Evolutionary conservation across 1,140 invertebrate species (phyloP), one percentile per base, ranked within the genome.

Genomic region (Leptinotarsa defecta): DNA sequence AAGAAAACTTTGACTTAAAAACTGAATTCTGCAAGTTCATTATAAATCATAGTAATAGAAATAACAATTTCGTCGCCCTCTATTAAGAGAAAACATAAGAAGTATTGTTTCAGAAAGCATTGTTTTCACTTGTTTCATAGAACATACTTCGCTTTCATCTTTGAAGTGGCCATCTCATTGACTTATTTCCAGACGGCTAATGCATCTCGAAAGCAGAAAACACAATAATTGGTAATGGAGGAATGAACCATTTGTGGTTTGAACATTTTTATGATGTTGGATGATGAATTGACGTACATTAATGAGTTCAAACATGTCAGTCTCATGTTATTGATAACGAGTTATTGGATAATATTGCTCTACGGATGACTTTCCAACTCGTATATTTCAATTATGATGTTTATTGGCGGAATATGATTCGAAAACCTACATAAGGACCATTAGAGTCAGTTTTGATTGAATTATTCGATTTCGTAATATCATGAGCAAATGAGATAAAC

Each of bases 291-390:
- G 52, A 57, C 17, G 52, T 3, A 57, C n/a, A n/a, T 19, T 17
- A 57, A 57, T 57, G 52, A 57, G n/a, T 57, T 57, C n/a, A 57
- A 57, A 57, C 52, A n/a, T 57, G 52, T 57, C 52, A 57, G 52
- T 57, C n/a, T n/a, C 6, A 19, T 3, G 15, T 57, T 15, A 57
- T 57, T 57, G 52, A 57, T 57, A 57, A n/a, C 52, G 0, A n/a
- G 52, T 57, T 57, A 57, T 4, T 57, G 4, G 15, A 3, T 57
- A 57, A 57, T n/a, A 57, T 57, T 57, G 1, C 13, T 57, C 52
- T 57, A 57, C 13, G n/a, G 6, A n/a, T 57, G 4, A 57, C 13
- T 13, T 43, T 43, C 8, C 34, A 43, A 11, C 52, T 57, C 13
- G 17, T 57, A 57, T 17, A 1, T 57, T 57, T 57, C 13, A n/a